Evolutionary conservation across 2,113 vertebrate species (phyloP), one percentile per base, ranked within the genome.

Genomic region (Desmodus rotundus): DNA sequence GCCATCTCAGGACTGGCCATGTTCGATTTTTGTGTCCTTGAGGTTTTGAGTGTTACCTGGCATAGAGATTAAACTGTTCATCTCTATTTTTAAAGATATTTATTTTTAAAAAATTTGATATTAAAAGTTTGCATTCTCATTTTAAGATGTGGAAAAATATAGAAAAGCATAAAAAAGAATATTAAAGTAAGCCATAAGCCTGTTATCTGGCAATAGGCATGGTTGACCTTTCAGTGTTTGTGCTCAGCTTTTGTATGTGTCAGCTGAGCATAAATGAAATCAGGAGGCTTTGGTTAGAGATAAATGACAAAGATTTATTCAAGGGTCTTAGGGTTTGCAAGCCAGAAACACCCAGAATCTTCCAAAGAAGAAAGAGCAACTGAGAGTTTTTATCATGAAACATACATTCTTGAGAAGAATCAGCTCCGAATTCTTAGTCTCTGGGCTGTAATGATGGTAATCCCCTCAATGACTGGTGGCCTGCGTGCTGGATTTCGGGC

Each of bases 121-220:
- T 93, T 87, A 52, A 76, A 67, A 47, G 4, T 80, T 70, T 76
- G 4, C 3, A 52, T 4, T 67, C 41, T 93, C 41, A 89, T 90
- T 94, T 88, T 94, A 68, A 84, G 61, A 83, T 82, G 36, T 41
- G 61, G 41, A 80, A 94, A 93, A 90, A 78, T 89, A 52, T n/a
- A 87, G 24, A 61, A 87, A 76, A 87, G 1, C 3, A 70, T 74
- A 78, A 91, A 65, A 94, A 87, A 43, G 80, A 63, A 74, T 19
- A n/a, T 73, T 87, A 50, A 90, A 80, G 22, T 77, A 86, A 92
- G 31, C 65, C 17, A 19, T 70, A 36, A 19, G 33, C 47, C n/a
- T 54, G 47, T 74, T 36, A 47, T 13, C 36, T 74, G 41, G 41
- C 70, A 94, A 11, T 74, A 54, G 77, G 33, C 17, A 43, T 7